A percentile compares a stretch with the other conserved stretches of the same genome.
Evolutionary conservation across 2,888 invertebrate genomes (phyloP).

Genomic region (Drosophila maculinotata): DNA sequence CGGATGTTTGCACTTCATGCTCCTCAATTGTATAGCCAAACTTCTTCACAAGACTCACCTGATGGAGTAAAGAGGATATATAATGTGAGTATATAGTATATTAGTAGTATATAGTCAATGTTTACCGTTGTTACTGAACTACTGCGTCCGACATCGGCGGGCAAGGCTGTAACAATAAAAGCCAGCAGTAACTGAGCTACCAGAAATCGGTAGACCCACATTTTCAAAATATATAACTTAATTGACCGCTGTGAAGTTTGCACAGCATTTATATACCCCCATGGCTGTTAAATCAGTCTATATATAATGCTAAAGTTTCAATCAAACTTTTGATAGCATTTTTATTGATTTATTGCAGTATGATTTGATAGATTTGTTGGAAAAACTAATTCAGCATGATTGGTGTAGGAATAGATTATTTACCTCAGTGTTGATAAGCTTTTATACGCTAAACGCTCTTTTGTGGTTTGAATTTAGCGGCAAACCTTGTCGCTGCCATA

Average conservation of each 20-base stretch:
- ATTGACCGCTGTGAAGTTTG: slow-evolving; percentile 2
- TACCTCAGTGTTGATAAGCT: slow-evolving; percentile 32
- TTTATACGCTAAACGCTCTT: not conserved
- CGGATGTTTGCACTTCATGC: slow-evolving; percentile 86
- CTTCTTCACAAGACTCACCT: slow-evolving; percentile 43
- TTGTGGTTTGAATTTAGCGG: not conserved
- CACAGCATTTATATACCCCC: slow-evolving; percentile 45
- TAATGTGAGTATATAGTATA: not conserved
- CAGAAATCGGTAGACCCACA: slow-evolving; percentile 46
- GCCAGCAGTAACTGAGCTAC: slow-evolving; percentile 37
- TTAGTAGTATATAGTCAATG: not conserved
- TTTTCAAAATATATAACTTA: slow-evolving; percentile 23
- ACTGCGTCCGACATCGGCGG: slow-evolving; percentile 44
- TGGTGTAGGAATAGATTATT: slow-evolving; percentile 3
- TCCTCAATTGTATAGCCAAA: slow-evolving; percentile 83
- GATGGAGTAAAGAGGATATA: not conserved
- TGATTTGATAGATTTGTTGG: slow-evolving; percentile 19
- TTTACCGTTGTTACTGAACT: slow-evolving; percentile 74
- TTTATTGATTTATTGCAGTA: slow-evolving; percentile 27
- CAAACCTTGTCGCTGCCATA: not conserved
- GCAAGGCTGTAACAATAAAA: slow-evolving; percentile 41
- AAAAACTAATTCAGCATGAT: slow-evolving; percentile 13
- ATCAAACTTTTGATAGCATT: slow-evolving; percentile 32
- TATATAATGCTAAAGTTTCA: slow-evolving; percentile 32
- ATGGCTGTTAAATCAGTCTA: slow-evolving; percentile 12